phyloP scores from a whole-genome alignment of 2,888 invertebrate genomes.

The Eumerus sabulonum region DNA sequence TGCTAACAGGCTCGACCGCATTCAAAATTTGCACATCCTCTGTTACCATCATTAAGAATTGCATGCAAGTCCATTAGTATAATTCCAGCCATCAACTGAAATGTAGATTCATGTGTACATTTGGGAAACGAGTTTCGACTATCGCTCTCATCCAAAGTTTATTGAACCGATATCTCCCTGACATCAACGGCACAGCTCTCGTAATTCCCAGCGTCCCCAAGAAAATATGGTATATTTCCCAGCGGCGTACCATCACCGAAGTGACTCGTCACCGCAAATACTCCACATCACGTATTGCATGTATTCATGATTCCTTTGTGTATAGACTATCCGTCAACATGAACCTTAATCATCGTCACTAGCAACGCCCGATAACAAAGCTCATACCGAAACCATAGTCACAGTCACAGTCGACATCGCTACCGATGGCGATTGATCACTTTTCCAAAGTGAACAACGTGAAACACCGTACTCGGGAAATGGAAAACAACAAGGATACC shows the following conservation, averaged over 20 bases:
- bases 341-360: constrained; percentile 33
- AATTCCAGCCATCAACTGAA: too few relatives aligned
- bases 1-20: too few relatives aligned
- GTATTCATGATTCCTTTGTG: constrained; percentile 39
- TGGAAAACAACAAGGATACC: constrained; percentile 15
- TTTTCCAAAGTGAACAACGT: constrained; percentile 33
- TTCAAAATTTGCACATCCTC: too few relatives aligned
- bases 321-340: constrained; percentile 42
- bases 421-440: constrained; percentile 60
- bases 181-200: neutral
- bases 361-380: too few relatives aligned
- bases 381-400: too few relatives aligned
- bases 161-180: constrained; percentile 24
- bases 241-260: constrained; percentile 27
- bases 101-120: too few relatives aligned
- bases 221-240: constrained; percentile 49
- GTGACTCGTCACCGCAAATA: constrained; percentile 18
- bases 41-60: too few relatives aligned
- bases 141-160: constrained; percentile 30
- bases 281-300: neutral
- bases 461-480: constrained; percentile 6
- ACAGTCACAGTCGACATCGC: constrained; percentile 35
- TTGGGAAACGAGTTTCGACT: too few relatives aligned
- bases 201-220: constrained; percentile 1
- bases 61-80: too few relatives aligned